These are phyloP conservation scores for Phocoena sinus DNA, from an alignment of 2,113 vertebrate species.

Conservation along the genomic window DNA sequence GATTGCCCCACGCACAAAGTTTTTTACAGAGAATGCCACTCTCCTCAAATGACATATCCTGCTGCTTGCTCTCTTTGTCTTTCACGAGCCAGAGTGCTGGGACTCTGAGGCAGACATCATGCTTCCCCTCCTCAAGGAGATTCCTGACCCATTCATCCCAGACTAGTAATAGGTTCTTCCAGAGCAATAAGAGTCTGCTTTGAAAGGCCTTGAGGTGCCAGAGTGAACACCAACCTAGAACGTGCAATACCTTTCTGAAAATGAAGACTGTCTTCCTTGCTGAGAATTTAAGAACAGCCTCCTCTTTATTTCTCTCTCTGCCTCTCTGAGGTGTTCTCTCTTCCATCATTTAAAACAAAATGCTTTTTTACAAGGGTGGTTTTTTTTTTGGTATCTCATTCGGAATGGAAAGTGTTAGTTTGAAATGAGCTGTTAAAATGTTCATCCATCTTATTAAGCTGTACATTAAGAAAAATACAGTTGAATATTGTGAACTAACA, in stretches of 20 bases:
- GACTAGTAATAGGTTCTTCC: neutral
- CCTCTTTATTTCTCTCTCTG: neutral
- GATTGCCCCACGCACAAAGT: neutral
- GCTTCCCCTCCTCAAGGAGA: neutral
- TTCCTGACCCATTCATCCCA: neutral
- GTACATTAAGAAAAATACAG: neutral
- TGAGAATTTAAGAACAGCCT: neutral
- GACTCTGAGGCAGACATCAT: neutral
- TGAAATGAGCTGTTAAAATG: conserved; percentile 40
- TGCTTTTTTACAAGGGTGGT: neutral
- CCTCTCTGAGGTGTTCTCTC: neutral
- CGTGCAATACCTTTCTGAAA: neutral
- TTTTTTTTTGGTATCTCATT: neutral
- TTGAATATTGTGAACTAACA: conserved; percentile 6
- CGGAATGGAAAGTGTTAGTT: neutral
- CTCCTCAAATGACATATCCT: neutral
- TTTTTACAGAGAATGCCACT: neutral
- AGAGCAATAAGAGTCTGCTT: neutral
- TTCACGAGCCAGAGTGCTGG: neutral
- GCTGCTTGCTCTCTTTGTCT: neutral
- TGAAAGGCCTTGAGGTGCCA: neutral
- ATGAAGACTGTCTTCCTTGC: neutral
- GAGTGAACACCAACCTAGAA: neutral
- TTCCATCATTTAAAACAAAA: neutral
- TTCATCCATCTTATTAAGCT: neutral